Evolutionary conservation across 2,888 invertebrate species (phyloP).

Genomic region (Dascillus cervinus): DNA sequence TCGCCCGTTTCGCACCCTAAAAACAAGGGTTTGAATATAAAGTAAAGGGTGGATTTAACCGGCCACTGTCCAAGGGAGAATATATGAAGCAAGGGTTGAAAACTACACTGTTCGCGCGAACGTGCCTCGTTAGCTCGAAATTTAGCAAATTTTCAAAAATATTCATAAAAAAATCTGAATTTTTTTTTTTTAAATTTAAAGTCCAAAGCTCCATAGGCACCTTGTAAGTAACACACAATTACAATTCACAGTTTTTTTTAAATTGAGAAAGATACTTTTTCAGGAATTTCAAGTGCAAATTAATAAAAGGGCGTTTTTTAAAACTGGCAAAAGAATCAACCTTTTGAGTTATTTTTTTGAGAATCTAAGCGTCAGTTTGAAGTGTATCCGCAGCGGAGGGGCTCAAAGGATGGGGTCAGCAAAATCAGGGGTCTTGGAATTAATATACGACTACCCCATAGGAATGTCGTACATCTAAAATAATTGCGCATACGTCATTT

Average conservation of each 20-base stretch:
- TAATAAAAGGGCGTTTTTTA: too few relatives aligned
- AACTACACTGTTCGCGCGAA: constrained; percentile 33
- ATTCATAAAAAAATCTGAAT: too few relatives aligned
- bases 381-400: neutral
- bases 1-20: neutral
- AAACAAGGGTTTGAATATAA: constrained; percentile 11
- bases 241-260: too few relatives aligned
- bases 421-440: constrained; percentile 33
- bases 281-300: too few relatives aligned
- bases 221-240: too few relatives aligned
- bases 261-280: too few relatives aligned
- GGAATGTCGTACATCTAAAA: constrained; percentile 36
- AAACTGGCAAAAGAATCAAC: too few relatives aligned
- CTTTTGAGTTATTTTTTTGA: too few relatives aligned
- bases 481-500: constrained; percentile 34
- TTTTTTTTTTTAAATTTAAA: too few relatives aligned
- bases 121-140: constrained; percentile 32
- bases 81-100: constrained; percentile 41
- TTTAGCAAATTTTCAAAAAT: too few relatives aligned
- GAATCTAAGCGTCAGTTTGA: too few relatives aligned
- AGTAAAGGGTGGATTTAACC: constrained; percentile 36
- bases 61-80: constrained; percentile 42
- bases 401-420: constrained; percentile 24
- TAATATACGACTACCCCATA: constrained; percentile 31
- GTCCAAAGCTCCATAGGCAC: too few relatives aligned